A percentile compares a stretch with the other conserved stretches of the same genome.
Evolutionary conservation across 2,113 vertebrate species (phyloP).

Genomic region (Orycteropus afer): DNA sequence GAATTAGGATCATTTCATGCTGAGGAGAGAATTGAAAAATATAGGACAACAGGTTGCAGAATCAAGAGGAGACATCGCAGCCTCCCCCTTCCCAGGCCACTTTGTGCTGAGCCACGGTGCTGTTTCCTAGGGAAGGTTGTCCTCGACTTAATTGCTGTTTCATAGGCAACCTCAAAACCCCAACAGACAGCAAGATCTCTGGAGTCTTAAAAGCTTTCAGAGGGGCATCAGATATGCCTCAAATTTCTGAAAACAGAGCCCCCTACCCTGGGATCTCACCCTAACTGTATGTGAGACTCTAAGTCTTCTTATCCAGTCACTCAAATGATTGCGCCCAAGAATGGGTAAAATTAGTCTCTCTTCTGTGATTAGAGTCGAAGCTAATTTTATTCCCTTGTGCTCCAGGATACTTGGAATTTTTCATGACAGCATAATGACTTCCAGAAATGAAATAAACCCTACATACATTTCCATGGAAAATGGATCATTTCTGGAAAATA

Average conservation of each 20-base stretch:
- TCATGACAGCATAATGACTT: conserved; percentile 58
- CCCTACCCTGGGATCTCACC: fast-evolving
- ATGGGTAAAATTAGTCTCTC: fast-evolving
- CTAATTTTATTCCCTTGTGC: background rate
- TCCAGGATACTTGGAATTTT: background rate
- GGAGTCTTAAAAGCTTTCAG: background rate
- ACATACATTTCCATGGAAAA: conserved; percentile 45
- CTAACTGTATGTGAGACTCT: fast-evolving
- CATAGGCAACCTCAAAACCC: fast-evolving
- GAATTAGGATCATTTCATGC: fast-evolving
- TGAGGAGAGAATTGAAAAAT: background rate
- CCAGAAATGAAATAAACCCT: conserved; percentile 48
- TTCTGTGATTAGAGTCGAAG: background rate
- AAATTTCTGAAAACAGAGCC: background rate
- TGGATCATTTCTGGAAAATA: conserved; percentile 61
- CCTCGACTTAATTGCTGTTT: fast-evolving
- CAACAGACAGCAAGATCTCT: background rate
- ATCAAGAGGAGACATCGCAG: fast-evolving
- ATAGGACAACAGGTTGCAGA: fast-evolving
- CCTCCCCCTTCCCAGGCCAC: fast-evolving
- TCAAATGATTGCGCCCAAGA: fast-evolving
- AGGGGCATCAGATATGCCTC: fast-evolving
- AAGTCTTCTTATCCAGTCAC: fast-evolving
- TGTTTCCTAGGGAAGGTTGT: fast-evolving
- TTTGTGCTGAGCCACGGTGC: fast-evolving